phyloP scores from a whole-genome alignment of 2,113 vertebrate genomes.

The Cryptomyrus ogoouensis region DNA sequence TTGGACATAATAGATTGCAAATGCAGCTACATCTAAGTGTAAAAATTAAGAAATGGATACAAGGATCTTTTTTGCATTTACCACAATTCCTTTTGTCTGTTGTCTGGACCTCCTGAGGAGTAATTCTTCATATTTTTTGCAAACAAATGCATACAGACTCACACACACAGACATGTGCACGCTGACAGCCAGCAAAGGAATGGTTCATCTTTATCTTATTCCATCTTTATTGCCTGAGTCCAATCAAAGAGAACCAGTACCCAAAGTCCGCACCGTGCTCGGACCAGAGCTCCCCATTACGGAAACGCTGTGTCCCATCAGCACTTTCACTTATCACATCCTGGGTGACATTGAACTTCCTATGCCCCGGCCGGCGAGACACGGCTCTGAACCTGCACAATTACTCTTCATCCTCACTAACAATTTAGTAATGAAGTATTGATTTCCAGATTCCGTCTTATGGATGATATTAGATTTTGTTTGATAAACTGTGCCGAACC shows the following conservation, averaged over 20 bases:
- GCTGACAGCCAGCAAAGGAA: not conserved
- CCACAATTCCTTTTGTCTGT: not conserved
- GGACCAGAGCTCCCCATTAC: slow-evolving; percentile 51
- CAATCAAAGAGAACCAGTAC: slow-evolving; percentile 63
- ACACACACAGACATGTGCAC: not conserved
- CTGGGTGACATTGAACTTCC: slow-evolving; percentile 81
- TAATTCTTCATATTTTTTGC: not conserved
- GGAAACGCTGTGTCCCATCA: slow-evolving; percentile 68
- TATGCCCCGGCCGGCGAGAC: slow-evolving; percentile 75
- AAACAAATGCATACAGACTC: not conserved
- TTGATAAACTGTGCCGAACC: slow-evolving; percentile 92
- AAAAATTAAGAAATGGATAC: not conserved
- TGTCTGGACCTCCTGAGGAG: not conserved
- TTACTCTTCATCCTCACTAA: slow-evolving; percentile 95
- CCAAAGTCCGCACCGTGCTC: slow-evolving; percentile 55
- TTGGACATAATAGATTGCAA: not conserved
- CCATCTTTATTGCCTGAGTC: slow-evolving; percentile 54
- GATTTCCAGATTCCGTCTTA: slow-evolving; percentile 98
- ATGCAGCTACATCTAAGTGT: not conserved
- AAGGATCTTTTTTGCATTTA: not conserved
- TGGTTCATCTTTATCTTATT: slow-evolving; percentile 39
- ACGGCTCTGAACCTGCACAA: slow-evolving; percentile 78
- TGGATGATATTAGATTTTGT: slow-evolving; percentile 97
- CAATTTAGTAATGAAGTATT: slow-evolving; percentile 99
- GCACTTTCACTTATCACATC: slow-evolving; percentile 59